Evolutionary conservation across 2,888 invertebrate genomes (phyloP).

Genomic region (Tiliacea aurago): DNA sequence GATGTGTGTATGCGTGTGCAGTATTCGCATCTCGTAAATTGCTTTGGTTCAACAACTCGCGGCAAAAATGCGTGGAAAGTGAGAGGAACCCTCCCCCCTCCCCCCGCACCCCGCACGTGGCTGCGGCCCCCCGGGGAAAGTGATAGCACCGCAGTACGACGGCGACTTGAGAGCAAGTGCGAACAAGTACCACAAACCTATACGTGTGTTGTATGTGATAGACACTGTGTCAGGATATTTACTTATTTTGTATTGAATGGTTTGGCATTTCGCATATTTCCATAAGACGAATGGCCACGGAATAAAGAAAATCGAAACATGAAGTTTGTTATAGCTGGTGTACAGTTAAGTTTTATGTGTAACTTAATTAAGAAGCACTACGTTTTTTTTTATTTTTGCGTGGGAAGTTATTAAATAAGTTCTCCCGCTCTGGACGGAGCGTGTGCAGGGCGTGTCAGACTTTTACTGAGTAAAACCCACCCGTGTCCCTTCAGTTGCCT

Average conservation of each 20-base stretch:
- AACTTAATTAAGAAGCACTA: no score
- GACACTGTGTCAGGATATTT: neutral
- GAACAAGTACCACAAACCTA: neutral
- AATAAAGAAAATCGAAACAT: neutral
- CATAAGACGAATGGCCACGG: neutral
- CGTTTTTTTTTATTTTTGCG: no score
- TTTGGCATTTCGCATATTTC: neutral
- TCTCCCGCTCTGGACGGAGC: no score
- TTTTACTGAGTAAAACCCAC: no score
- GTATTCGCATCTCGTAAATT: conserved; percentile 22
- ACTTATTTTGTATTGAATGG: neutral
- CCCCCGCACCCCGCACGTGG: neutral
- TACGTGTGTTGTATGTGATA: neutral
- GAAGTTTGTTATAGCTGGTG: neutral
- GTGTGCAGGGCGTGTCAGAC: no score
- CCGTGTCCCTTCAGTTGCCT: no score
- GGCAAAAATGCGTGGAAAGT: conserved; percentile 71
- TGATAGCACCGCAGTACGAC: conserved; percentile 38
- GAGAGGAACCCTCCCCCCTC: conserved; percentile 38
- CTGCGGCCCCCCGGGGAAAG: conserved; percentile 54
- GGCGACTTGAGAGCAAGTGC: neutral
- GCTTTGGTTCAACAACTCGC: conserved; percentile 39
- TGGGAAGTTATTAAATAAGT: no score
- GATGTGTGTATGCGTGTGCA: neutral
- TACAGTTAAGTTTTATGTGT: neutral